Evolutionary conservation across 1,140 invertebrate genomes (phyloP).

Genomic region (Frieseomelitta varia): DNA sequence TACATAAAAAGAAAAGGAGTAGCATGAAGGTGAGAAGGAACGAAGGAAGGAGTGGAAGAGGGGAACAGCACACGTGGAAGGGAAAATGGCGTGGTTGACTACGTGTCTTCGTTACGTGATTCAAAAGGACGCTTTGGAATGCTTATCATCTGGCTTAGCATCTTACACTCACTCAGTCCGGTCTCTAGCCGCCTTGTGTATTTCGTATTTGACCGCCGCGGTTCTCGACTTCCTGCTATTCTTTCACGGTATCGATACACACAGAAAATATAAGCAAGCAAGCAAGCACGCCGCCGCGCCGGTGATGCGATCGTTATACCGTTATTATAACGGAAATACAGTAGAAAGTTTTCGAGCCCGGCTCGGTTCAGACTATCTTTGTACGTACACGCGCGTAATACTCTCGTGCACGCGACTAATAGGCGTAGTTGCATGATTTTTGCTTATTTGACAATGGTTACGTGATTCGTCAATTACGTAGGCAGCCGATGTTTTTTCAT

Average conservation of each 20-base stretch:
- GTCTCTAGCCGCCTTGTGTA: slow-evolving; percentile 5
- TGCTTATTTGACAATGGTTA: neutral
- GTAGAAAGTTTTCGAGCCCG: slow-evolving; percentile 52
- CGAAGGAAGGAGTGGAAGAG: too few relatives aligned
- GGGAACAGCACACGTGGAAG: slow-evolving; percentile 18
- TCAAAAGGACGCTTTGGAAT: slow-evolving; percentile 56
- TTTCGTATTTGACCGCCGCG: slow-evolving; percentile 50
- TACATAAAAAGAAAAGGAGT: neutral
- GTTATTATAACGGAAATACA: slow-evolving; percentile 57
- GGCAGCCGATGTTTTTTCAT: neutral
- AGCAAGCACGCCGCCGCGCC: neutral
- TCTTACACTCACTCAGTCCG: neutral
- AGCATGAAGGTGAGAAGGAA: too few relatives aligned
- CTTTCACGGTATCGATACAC: slow-evolving; percentile 48
- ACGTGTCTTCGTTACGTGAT: slow-evolving; percentile 64
- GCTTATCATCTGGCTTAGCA: slow-evolving; percentile 44
- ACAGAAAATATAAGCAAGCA: slow-evolving; percentile 21
- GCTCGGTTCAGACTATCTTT: neutral
- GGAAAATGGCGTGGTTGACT: slow-evolving; percentile 37
- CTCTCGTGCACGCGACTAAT: neutral
- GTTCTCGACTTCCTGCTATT: slow-evolving; percentile 58
- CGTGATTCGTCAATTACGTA: neutral
- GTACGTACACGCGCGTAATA: too few relatives aligned
- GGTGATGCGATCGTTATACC: slow-evolving; percentile 38
- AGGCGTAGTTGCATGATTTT: neutral